Evolutionary conservation across 2,888 invertebrate species (phyloP).

Genomic region (Liodrosophila aerea): DNA sequence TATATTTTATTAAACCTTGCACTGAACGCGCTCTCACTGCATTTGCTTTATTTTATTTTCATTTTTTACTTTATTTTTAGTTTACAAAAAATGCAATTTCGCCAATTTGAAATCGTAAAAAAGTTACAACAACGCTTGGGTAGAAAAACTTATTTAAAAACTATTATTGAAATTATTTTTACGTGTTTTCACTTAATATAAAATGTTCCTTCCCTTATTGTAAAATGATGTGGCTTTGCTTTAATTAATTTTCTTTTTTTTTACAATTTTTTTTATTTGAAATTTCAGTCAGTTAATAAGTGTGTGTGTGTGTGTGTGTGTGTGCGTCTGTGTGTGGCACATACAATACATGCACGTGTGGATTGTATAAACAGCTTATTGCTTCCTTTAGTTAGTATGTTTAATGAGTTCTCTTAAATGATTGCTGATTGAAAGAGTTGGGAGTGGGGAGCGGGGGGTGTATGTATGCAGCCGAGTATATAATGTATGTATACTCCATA

Average conservation of each 20-base stretch:
- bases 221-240: constrained; percentile 56
- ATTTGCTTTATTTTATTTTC: constrained; percentile 6
- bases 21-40: constrained; percentile 43
- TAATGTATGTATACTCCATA: constrained; percentile 12
- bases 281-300: constrained; percentile 72
- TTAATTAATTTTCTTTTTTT: constrained; percentile 9
- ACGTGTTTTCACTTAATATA: constrained; percentile 56
- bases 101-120: constrained; percentile 75
- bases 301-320: constrained; percentile 33
- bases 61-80: constrained; percentile 2
- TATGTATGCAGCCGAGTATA: constrained; percentile 2
- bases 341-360: constrained; percentile 19
- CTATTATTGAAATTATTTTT: constrained; percentile 73
- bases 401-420: too few species aligned
- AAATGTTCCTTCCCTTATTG: constrained; percentile 32
- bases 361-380: constrained; percentile 73
- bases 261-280: constrained; percentile 45
- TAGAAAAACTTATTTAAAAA: constrained; percentile 77
- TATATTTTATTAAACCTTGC: constrained; percentile 17
- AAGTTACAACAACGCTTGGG: constrained; percentile 72
- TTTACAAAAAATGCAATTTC: constrained; percentile 57
- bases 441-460: constrained; percentile 10
- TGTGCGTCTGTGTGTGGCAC: constrained; percentile 20
- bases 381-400: constrained; percentile 54
- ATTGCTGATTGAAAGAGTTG: constrained; percentile 28